Evolutionary conservation across 2,113 vertebrate species (phyloP), one percentile per base, ranked within the genome.

Genomic region (Oostethus manadensis): DNA sequence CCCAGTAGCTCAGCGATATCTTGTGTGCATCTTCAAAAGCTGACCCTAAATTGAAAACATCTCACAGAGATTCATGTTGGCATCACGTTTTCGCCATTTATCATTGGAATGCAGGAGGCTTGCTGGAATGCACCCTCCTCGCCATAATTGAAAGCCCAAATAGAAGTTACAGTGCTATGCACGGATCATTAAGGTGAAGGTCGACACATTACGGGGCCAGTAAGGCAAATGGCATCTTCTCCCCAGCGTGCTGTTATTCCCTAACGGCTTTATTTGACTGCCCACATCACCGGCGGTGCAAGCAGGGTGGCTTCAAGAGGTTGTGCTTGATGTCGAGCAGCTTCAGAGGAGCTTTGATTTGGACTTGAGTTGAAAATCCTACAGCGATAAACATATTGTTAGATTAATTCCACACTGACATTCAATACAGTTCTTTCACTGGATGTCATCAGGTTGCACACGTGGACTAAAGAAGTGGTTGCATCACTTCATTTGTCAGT

Each of bases 71-170:
- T 66, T 58, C 50, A 68, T 46, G 61, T 54, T 22, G 49, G 64
- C 68, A 60, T 47, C 15, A 13, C 11, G 2, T 61, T 62, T n/a
- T 71, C 51, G 68, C 73, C 74, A 81, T 89, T 85, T 78, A 78
- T 85, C 82, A 84, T 78, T 67, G 80, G 79, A 76, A 88, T 68
- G 47, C 58, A 66, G 63, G 74, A 76, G 73, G 66, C 81, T 38
- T 26, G 23, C 23, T 3, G 23, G 3, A 26, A 5, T 26, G 69
- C 69, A 74, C 74, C 73, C 70, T 78, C 71, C 66, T 68, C 77
- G 82, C 74, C 72, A 43, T 71, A 72, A 74, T 72, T 76, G 68
- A 71, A 66, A 76, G 70, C 51, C 71, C 80, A 70, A 83, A 78
- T 47, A 61, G 38, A 70, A 79, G 72, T 67, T 65, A 33, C 22